Evolutionary conservation across 2,888 invertebrate species (phyloP).

Genomic region (Iselma pallidipennis): DNA sequence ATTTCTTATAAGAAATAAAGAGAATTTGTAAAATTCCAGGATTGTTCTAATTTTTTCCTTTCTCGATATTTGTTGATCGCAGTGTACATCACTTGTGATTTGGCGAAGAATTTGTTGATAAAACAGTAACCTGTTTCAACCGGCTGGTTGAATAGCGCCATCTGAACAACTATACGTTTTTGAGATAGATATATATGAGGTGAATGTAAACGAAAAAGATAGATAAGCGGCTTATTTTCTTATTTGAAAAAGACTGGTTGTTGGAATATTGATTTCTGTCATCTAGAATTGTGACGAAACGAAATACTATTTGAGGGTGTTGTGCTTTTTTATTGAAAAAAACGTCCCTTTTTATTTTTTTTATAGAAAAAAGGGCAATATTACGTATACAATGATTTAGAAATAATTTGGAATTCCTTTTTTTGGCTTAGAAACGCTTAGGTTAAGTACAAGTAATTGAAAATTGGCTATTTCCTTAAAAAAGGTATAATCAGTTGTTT

Average conservation of each 20-base stretch:
- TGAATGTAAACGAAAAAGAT: not conserved
- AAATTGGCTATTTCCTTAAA: no score
- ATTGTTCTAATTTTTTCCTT: not conserved
- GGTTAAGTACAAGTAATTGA: not conserved
- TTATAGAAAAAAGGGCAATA: not conserved
- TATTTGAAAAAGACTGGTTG: not conserved
- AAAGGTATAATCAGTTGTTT: no score
- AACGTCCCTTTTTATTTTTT: not conserved
- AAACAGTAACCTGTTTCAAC: not conserved
- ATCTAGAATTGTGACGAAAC: constrained; percentile 22
- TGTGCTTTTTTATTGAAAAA: not conserved
- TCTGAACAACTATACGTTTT: not conserved
- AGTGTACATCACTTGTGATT: not conserved
- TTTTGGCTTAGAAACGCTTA: not conserved
- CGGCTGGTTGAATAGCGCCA: not conserved
- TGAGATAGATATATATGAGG: not conserved
- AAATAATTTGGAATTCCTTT: not conserved
- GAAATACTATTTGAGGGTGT: constrained; percentile 12
- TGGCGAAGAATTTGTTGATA: not conserved
- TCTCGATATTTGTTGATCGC: no score
- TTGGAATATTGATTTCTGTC: constrained; percentile 24
- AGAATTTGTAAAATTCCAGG: no score
- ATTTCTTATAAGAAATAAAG: no score
- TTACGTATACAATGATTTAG: constrained; percentile 1
- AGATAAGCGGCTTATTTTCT: not conserved